Evolutionary conservation across 2,888 invertebrate genomes (phyloP), one percentile per base, ranked within the genome.

Genomic region (Petrophora chlorosata): DNA sequence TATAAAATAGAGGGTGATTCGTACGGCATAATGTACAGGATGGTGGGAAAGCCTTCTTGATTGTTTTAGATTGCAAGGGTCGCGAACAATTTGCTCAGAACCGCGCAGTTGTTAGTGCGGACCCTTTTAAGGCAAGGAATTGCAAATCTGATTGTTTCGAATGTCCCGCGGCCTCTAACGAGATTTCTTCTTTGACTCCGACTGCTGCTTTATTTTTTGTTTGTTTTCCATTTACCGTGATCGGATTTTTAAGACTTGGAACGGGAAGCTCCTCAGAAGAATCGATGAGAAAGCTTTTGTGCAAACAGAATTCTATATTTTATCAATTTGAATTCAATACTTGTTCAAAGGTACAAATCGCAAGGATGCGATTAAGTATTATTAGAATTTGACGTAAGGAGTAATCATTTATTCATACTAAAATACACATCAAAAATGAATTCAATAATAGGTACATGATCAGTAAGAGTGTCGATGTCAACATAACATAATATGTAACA

Each of bases 131-230:
- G 56, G 35, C 56, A 65, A 63, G 57, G 70, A 76, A 78, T 77
- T 76, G 72, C 78, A 82, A 82, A 82, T 79, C 73, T 67, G 70
- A 76, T 79, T 74, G 74, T 73, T 72, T 67, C 61, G 65, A 67
- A 66, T 62, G 59, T 63, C 59, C 65, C 58, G 53, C 50, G 52
- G 53, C 47, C 55, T 56, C 59, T 70, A 73, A 69, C 67, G 56
- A 67, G 67, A 67, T 68, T 64, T 61, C 30, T 40, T 44, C 47
- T 54, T 53, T 54, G 55, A 50, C 51, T 53, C 41, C 32, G 40
- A 3, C 42, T 41, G 51, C 17, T 16, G 51, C 25, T 45, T 41
- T 38, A 41, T 42, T 45, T 49, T 51, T 40, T 53, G 47, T 55
- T 55, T 54, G 46, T 59, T 59, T 32, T 43, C 35, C 45, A 51